phyloP scores from a whole-genome alignment of 2,888 invertebrate genomes.

The Drosophila kambysellisi region DNA sequence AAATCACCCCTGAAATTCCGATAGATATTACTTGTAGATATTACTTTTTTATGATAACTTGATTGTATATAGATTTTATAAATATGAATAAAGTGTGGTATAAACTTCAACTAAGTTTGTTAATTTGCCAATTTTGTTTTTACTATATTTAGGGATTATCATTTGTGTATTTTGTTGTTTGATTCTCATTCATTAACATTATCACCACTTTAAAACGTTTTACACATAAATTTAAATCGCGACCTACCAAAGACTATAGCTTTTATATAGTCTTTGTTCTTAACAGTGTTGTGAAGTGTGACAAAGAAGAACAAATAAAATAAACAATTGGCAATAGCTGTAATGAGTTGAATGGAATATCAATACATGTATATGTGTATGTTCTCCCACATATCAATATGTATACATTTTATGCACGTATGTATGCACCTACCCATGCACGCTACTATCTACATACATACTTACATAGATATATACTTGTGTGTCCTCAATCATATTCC shows the following conservation, averaged over 20 bases:
- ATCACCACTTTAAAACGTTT: constrained; percentile 18
- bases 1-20: not conserved
- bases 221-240: constrained; percentile 16
- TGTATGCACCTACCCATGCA: constrained; percentile 1
- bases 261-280: not conserved
- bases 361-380: constrained; percentile 1
- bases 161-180: not conserved
- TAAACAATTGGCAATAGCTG: constrained; percentile 22
- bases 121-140: not conserved
- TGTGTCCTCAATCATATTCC: not conserved
- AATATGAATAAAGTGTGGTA: constrained; percentile 30
- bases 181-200: not conserved
- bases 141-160: not conserved
- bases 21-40: constrained; percentile 8
- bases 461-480: constrained; percentile 4
- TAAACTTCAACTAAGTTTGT: not conserved
- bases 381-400: constrained; percentile 11
- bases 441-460: not conserved
- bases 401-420: constrained; percentile 31
- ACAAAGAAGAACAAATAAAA: not conserved
- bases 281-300: constrained; percentile 52
- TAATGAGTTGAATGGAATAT: constrained; percentile 82
- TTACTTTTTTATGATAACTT: constrained; percentile 2
- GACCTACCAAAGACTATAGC: constrained; percentile 12
- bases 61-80: constrained; percentile 13